A percentile compares a stretch with the other conserved stretches of the same genome.
Conservation (phyloP, 1,140 invertebrate species). For the Arion vulgaris region DNA sequence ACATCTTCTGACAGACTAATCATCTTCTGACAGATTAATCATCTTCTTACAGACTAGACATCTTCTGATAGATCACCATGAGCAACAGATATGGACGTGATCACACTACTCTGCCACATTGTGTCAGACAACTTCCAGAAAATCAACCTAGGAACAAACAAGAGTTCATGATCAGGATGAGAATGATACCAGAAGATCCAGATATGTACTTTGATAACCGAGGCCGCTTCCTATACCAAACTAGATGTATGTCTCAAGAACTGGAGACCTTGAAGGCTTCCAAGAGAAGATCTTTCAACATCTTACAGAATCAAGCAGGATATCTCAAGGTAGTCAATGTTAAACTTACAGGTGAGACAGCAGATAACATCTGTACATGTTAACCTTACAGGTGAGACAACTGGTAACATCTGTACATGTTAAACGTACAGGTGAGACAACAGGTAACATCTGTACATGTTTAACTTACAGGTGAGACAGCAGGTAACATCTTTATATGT, state of each 20-base stretch:
- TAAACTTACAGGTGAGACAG: too few species aligned
- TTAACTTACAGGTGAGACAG: too few species aligned
- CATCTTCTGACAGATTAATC: too few species aligned
- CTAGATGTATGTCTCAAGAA: neutral
- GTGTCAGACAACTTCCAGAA: slow-evolving; percentile 2
- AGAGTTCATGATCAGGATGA: slow-evolving; percentile 3
- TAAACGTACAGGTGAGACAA: too few species aligned
- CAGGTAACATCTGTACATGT: too few species aligned
- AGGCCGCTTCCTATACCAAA: neutral
- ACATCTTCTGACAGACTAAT: too few species aligned
- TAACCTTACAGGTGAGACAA: too few species aligned
- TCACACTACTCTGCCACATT: neutral
- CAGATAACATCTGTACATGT: too few species aligned
- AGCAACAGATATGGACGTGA: neutral
- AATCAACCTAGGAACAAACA: slow-evolving; percentile 1
- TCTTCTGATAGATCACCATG: neutral
- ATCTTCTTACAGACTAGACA: too few species aligned
- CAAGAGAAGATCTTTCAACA: neutral
- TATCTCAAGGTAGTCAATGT: slow-evolving; percentile 6
- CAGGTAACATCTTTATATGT: too few species aligned
- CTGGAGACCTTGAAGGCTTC: neutral
- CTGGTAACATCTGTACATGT: too few species aligned
- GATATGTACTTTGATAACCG: slow-evolving; percentile 16
- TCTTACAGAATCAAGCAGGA: neutral
- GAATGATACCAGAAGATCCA: neutral